Percentiles rank a stretch among this genome's conserved stretches.
phyloP scores from a whole-genome alignment of 2,113 vertebrate genomes.

The Sminthopsis crassicaudata region DNA sequence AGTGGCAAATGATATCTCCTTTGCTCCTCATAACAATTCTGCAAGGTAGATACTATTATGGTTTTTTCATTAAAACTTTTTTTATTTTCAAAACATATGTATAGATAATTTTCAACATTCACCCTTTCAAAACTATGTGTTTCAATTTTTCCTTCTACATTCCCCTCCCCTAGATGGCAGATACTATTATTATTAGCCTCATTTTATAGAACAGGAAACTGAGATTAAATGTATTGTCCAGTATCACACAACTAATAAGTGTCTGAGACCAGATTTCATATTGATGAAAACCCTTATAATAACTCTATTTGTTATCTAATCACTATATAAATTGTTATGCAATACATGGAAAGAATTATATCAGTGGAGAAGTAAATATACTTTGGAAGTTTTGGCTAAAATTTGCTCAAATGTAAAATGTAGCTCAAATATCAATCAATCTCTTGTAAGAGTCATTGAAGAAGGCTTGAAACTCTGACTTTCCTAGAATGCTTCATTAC shows the following conservation, averaged over 20 bases:
- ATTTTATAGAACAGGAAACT: not conserved
- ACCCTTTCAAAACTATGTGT: too few relatives aligned
- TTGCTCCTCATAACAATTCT: not conserved
- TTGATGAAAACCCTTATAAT: not conserved
- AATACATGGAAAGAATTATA: not conserved
- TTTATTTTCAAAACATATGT: too few relatives aligned
- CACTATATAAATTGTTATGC: not conserved
- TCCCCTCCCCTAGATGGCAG: not conserved
- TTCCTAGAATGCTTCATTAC: not conserved
- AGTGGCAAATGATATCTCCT: not conserved
- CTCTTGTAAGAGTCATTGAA: not conserved
- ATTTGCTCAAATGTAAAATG: constrained; percentile 1
- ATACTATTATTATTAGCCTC: not conserved
- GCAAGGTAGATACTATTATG: not conserved
- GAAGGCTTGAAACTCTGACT: constrained; percentile 24
- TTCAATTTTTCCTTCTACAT: too few relatives aligned
- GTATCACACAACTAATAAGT: not conserved
- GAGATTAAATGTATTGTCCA: not conserved
- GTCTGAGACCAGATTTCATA: not conserved
- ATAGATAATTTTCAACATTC: too few relatives aligned
- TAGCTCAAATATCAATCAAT: constrained; percentile 7
- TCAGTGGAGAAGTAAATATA: not conserved
- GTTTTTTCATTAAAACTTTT: not conserved
- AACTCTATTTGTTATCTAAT: too few relatives aligned
- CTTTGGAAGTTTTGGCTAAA: not conserved